These are phyloP conservation scores for Podargus strigoides DNA, from an alignment of 2,797 vertebrate species.

Conservation along the genomic window DNA sequence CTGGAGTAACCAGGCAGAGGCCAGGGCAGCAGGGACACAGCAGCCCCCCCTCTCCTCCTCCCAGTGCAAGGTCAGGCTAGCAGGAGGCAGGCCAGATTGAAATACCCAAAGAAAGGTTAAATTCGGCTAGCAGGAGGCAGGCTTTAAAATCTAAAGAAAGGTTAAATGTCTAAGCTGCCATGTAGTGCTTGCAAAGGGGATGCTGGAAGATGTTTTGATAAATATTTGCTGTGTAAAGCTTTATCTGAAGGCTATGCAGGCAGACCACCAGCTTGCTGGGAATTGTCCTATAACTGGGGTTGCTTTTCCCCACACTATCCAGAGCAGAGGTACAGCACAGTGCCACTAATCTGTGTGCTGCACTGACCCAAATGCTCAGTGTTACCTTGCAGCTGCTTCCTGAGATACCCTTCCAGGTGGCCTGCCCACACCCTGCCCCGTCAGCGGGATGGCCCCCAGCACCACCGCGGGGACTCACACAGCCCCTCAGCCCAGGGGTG, in stretches of 20 bases:
- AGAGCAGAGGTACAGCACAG: not conserved
- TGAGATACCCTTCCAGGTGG: not conserved
- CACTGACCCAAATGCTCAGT: not conserved
- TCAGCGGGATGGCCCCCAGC: not conserved
- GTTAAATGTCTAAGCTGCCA: not conserved
- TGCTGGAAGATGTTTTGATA: not conserved
- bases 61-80: slow-evolving; percentile 18
- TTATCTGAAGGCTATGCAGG: not conserved
- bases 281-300: not conserved
- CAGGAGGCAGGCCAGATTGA: not conserved
- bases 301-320: not conserved
- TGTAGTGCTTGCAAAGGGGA: not conserved
- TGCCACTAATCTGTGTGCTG: not conserved
- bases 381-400: slow-evolving; percentile 57
- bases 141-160: not conserved
- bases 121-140: not conserved
- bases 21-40: not conserved
- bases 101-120: not conserved
- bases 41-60: not conserved
- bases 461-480: not conserved
- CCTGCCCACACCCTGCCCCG: fast-evolving
- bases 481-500: not conserved
- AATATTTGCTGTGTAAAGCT: not conserved
- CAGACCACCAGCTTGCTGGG: not conserved
- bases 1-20: slow-evolving; percentile 17